A percentile compares a stretch with the other conserved stretches of the same genome.
Conservation (phyloP, 2,797 vertebrate species). For the Huso huso region DNA sequence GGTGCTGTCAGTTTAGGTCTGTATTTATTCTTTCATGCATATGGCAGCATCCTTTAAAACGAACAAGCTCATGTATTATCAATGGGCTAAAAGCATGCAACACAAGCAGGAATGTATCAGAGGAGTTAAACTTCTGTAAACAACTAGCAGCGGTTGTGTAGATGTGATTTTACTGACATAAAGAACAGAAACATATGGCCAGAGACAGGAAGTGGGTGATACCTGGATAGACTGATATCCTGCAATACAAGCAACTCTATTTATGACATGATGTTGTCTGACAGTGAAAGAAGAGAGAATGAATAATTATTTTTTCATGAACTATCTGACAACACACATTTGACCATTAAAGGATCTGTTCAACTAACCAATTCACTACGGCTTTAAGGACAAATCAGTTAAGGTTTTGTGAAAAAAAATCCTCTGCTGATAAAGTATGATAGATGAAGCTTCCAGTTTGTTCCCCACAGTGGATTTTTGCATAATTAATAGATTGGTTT, state of each 20-base stretch:
- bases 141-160: slow-evolving; percentile 67
- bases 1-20: slow-evolving; percentile 76
- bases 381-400: slow-evolving; percentile 13
- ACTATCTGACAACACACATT: slow-evolving; percentile 51
- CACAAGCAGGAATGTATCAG: slow-evolving; percentile 61
- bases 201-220: slow-evolving; percentile 70
- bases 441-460: too few relatives aligned
- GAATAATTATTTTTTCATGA: slow-evolving; percentile 67
- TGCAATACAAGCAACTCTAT: slow-evolving; percentile 52
- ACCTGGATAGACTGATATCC: slow-evolving; percentile 62
- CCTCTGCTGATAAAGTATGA: too few relatives aligned
- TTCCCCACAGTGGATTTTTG: too few relatives aligned
- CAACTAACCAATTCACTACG: slow-evolving; percentile 32
- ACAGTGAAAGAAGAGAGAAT: slow-evolving; percentile 58
- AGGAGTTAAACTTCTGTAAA: slow-evolving; percentile 82
- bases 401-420: neutral
- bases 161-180: slow-evolving; percentile 81
- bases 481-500: too few relatives aligned
- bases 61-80: slow-evolving; percentile 75
- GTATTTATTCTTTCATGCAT: slow-evolving; percentile 73
- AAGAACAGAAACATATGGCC: slow-evolving; percentile 84
- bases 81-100: slow-evolving; percentile 74
- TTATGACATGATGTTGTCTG: slow-evolving; percentile 69
- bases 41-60: slow-evolving; percentile 70
- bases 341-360: slow-evolving; percentile 47